Percentiles rank a stretch among this genome's conserved stretches.
Evolutionary conservation across 2,113 vertebrate species (phyloP).

Genomic region (Pseudonaja textilis): DNA sequence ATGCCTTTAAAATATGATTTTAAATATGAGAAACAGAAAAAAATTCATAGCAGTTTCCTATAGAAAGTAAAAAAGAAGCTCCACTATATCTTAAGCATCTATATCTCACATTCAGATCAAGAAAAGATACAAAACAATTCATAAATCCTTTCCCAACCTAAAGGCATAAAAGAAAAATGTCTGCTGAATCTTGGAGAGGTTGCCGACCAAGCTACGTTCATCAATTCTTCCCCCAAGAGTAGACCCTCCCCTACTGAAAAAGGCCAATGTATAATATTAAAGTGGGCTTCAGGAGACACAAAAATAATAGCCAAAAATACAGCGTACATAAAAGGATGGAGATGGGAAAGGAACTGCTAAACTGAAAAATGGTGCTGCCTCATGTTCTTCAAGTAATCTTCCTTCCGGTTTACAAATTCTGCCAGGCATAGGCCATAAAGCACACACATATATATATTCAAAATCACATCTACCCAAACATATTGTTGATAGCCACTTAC

Average conservation of each 20-base stretch:
- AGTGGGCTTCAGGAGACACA: slow-evolving; percentile 39
- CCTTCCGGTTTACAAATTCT: slow-evolving; percentile 17
- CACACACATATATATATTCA: not conserved
- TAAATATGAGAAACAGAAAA: slow-evolving; percentile 33
- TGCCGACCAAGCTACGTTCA: slow-evolving; percentile 45
- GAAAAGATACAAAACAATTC: slow-evolving; percentile 48
- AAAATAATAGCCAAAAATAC: slow-evolving; percentile 42
- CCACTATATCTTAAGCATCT: slow-evolving; percentile 30
- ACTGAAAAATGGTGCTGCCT: slow-evolving; percentile 18
- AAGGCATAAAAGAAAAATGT: slow-evolving; percentile 54
- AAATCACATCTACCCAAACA: not conserved
- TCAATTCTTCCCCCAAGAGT: slow-evolving; percentile 33
- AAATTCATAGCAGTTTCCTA: slow-evolving; percentile 14
- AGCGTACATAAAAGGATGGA: slow-evolving; percentile 15
- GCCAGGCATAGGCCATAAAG: slow-evolving; percentile 18
- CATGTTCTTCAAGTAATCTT: slow-evolving; percentile 27
- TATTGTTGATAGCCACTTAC: not conserved
- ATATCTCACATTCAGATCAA: slow-evolving; percentile 46
- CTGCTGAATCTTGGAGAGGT: slow-evolving; percentile 22
- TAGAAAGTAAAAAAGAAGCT: slow-evolving; percentile 46
- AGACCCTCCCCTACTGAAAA: slow-evolving; percentile 28
- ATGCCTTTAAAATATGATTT: slow-evolving; percentile 6
- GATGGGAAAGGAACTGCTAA: slow-evolving; percentile 21
- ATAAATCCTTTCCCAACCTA: slow-evolving; percentile 54
- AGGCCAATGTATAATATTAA: slow-evolving; percentile 51